A percentile compares a stretch with the other conserved stretches of the same genome.
phyloP scores from a whole-genome alignment of 1,140 invertebrate genomes.

The Vanessa atalanta region DNA sequence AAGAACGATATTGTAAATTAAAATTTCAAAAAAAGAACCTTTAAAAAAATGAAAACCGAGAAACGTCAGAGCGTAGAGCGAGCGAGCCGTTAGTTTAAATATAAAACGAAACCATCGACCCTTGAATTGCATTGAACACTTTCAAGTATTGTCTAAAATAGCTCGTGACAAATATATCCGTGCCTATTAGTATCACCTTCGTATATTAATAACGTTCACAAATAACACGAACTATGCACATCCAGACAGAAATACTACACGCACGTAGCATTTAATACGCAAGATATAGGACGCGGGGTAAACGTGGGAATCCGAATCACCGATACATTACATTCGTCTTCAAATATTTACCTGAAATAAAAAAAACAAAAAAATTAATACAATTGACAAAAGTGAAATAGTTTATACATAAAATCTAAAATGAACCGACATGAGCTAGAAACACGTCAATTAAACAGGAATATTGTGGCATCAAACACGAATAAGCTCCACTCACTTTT shows the following conservation, averaged over 20 bases:
- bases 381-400: constrained; percentile 31
- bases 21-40: no score
- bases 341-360: constrained; percentile 65
- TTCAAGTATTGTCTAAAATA: constrained; percentile 67
- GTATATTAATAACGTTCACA: constrained; percentile 63
- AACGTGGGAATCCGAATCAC: constrained; percentile 31
- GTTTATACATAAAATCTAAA: no score
- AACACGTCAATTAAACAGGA: no score
- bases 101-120: constrained; percentile 15
- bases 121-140: constrained; percentile 53
- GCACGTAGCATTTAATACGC: constrained; percentile 34
- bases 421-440: no score
- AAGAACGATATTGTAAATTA: no score
- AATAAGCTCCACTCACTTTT: no score
- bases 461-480: no score
- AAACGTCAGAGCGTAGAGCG: no score
- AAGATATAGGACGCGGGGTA: constrained; percentile 49
- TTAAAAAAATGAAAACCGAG: no score
- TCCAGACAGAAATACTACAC: constrained; percentile 56
- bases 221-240: constrained; percentile 61
- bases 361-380: constrained; percentile 43
- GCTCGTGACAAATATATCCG: constrained; percentile 67
- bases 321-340: constrained; percentile 24
- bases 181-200: constrained; percentile 71
- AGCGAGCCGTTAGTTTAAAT: not conserved